phyloP scores from a whole-genome alignment of 2,797 vertebrate genomes.

The Eulemur rubriventer region DNA sequence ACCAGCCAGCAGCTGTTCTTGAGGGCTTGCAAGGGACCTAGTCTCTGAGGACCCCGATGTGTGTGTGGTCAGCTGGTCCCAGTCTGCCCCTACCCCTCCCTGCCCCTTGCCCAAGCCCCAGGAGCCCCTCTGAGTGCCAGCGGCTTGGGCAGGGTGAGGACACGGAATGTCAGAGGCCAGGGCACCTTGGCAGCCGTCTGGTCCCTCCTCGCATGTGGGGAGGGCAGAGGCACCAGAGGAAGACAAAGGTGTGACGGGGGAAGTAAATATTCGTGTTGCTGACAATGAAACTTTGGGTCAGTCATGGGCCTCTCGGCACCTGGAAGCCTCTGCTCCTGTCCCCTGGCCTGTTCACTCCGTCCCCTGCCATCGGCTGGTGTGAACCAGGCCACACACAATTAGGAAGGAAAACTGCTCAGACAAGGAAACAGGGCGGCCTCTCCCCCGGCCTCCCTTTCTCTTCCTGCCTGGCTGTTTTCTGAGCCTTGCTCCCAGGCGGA shows the following conservation, averaged over 20 bases:
- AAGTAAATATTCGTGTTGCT: background rate
- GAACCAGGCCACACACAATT: background rate
- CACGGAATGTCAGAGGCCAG: background rate
- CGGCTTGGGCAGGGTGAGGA: background rate
- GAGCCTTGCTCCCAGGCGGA: background rate
- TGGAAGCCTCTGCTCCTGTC: background rate
- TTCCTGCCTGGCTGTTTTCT: background rate
- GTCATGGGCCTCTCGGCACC: accelerated
- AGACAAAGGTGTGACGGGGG: background rate
- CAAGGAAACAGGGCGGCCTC: background rate
- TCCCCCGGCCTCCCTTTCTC: background rate
- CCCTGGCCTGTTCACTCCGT: background rate
- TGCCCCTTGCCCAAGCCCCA: accelerated
- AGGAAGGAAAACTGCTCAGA: background rate
- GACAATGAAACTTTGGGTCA: background rate
- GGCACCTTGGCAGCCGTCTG: background rate
- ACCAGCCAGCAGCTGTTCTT: background rate
- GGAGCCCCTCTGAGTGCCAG: background rate
- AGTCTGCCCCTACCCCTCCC: background rate
- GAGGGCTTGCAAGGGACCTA: too few relatives aligned
- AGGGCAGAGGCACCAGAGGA: background rate
- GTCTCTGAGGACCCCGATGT: background rate
- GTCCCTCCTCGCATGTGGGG: background rate
- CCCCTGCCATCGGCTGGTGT: background rate
- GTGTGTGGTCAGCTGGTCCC: background rate